Conservation (phyloP, 2,888 invertebrate genomes). For the Drosophila infuscata region DNA sequence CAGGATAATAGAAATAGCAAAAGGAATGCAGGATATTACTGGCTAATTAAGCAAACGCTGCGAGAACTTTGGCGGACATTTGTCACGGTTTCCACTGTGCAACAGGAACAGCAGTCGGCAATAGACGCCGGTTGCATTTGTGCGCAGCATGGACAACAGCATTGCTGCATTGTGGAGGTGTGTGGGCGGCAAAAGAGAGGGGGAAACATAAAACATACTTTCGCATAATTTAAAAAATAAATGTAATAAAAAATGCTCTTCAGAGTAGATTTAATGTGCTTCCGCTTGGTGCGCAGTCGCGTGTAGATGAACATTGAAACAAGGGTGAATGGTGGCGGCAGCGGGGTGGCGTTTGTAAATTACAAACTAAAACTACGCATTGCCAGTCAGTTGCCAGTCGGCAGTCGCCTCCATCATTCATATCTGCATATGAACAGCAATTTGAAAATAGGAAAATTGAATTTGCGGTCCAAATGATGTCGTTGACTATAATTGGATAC, state of each 20-base stretch:
- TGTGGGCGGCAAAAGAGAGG: not conserved
- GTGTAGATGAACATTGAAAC: constrained; percentile 25
- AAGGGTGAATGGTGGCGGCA: not conserved
- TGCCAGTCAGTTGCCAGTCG: not conserved
- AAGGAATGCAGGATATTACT: constrained; percentile 24
- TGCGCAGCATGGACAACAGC: constrained; percentile 14
- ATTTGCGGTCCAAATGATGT: constrained; percentile 32
- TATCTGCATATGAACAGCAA: constrained; percentile 37
- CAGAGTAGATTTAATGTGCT: constrained; percentile 54
- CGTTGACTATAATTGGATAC: constrained; percentile 5
- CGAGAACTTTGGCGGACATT: constrained; percentile 11
- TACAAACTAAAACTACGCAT: constrained; percentile 15
- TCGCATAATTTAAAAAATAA: constrained; percentile 37
- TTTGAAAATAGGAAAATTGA: constrained; percentile 3
- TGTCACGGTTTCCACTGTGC: constrained; percentile 19
- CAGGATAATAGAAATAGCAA: not conserved
- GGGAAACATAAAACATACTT: constrained; percentile 29
- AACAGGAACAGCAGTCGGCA: constrained; percentile 23
- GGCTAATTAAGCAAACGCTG: constrained; percentile 54
- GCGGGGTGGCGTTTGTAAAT: not conserved
- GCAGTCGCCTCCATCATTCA: constrained; percentile 2
- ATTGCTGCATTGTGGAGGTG: not conserved
- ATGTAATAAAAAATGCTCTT: constrained; percentile 37
- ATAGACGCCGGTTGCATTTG: constrained; percentile 40
- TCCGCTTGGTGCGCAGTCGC: constrained; percentile 57